phyloP scores from a whole-genome alignment of 2,113 vertebrate genomes.

The Ellobius talpinus region DNA sequence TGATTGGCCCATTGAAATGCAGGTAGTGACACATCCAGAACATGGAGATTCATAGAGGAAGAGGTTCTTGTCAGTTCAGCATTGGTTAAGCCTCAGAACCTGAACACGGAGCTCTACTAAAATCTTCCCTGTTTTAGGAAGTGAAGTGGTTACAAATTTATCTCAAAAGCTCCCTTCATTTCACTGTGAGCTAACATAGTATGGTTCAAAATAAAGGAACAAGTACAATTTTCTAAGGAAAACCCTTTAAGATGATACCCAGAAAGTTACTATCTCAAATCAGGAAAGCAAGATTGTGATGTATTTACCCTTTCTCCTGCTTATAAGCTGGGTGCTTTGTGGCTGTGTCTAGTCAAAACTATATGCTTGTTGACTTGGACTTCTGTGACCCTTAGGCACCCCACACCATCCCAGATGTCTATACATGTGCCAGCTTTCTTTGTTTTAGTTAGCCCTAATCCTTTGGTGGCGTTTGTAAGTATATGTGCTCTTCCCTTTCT shows the following conservation, averaged over 20 bases:
- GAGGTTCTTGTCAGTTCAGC: not conserved
- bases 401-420: not conserved
- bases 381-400: not conserved
- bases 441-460: not conserved
- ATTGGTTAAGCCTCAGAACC: too few species aligned
- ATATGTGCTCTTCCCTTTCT: not conserved
- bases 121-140: not conserved
- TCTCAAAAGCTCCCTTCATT: not conserved
- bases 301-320: not conserved
- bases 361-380: not conserved
- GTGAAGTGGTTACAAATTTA: not conserved
- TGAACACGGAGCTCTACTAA: not conserved
- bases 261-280: slow-evolving; percentile 24
- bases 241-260: not conserved
- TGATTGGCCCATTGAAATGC: not conserved
- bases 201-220: not conserved
- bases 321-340: not conserved
- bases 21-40: not conserved
- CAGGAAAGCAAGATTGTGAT: not conserved
- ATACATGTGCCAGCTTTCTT: too few species aligned
- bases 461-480: not conserved
- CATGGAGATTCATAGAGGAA: not conserved
- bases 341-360: not conserved
- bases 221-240: slow-evolving; percentile 34
- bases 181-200: not conserved